phyloP scores from a whole-genome alignment of 2,888 invertebrate species.

The Nemotelus nigrinus region DNA sequence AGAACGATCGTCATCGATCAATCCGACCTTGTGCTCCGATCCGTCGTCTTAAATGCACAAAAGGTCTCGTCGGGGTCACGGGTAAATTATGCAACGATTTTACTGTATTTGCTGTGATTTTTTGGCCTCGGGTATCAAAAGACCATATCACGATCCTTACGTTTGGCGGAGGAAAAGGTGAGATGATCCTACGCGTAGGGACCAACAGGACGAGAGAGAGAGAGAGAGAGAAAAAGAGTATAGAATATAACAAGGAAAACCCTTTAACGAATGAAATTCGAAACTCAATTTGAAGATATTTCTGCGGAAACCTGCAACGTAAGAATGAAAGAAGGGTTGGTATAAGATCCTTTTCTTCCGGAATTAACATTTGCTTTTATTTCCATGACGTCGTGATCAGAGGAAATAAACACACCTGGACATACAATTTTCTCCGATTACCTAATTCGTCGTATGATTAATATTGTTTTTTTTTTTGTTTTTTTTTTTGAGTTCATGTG shows the following conservation, averaged over 20 bases:
- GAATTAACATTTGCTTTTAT: too few species aligned
- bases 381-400: too few species aligned
- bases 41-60: background rate
- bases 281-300: background rate
- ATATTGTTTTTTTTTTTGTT: too few species aligned
- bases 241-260: background rate
- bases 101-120: conserved; percentile 14
- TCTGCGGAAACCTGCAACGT: background rate
- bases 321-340: too few species aligned
- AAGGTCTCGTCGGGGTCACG: conserved; percentile 17
- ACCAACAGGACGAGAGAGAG: background rate
- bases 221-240: background rate
- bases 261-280: background rate
- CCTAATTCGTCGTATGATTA: too few species aligned
- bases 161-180: background rate
- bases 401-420: too few species aligned
- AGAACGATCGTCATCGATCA: background rate
- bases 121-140: background rate
- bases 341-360: too few species aligned
- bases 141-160: background rate
- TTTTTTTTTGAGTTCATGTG: too few species aligned
- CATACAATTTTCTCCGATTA: too few species aligned
- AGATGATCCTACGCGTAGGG: background rate
- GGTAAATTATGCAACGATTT: conserved; percentile 24
- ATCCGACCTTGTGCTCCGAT: background rate